Evolutionary conservation across 2,113 vertebrate species (phyloP).

Genomic region (Mirounga angustirostris): DNA sequence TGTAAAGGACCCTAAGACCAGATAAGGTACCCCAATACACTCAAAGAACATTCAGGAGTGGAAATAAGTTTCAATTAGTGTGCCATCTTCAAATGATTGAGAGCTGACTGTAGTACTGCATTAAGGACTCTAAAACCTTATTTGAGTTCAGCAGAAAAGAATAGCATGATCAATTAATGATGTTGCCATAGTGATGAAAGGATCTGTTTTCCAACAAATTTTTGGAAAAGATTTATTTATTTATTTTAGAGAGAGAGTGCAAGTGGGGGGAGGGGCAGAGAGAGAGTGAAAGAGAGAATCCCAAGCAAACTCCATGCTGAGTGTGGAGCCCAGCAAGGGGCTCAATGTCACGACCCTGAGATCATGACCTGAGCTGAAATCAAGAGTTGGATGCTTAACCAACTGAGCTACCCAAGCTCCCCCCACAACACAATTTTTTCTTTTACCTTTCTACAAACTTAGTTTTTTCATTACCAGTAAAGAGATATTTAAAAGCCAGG

Average conservation of each 20-base stretch:
- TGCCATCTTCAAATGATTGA: neutral
- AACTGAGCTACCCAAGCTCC: neutral
- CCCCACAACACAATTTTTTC: neutral
- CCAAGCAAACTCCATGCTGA: neutral
- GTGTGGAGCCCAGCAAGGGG: neutral
- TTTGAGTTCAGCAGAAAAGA: neutral
- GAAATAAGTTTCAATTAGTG: neutral
- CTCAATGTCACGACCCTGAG: neutral
- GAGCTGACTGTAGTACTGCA: neutral
- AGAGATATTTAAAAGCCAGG: neutral
- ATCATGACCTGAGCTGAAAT: neutral
- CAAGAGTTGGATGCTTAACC: neutral
- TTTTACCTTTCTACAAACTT: neutral
- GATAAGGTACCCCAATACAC: neutral
- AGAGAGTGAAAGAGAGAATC: neutral
- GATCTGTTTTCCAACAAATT: neutral
- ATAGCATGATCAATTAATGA: neutral
- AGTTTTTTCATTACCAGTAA: neutral
- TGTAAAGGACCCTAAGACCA: neutral
- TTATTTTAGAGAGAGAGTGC: neutral
- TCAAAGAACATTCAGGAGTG: neutral
- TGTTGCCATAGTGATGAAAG: neutral
- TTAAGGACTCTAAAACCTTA: neutral
- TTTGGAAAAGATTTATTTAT: neutral
- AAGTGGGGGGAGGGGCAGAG: neutral